Evolutionary conservation across 2,797 vertebrate genomes (phyloP), one percentile per base, ranked within the genome.

Genomic region (Carapus acus): DNA sequence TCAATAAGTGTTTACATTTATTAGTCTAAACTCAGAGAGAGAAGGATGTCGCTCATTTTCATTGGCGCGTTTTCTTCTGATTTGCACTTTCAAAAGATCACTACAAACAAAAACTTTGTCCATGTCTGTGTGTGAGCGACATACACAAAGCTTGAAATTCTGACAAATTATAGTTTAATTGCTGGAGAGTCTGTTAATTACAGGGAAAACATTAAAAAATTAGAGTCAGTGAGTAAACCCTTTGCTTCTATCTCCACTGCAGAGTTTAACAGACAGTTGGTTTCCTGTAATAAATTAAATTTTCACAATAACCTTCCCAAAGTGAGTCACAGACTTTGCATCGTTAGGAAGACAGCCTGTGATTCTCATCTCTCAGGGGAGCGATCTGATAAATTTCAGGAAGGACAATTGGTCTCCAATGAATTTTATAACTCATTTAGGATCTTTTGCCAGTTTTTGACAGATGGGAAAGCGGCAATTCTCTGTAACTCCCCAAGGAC

Each of bases 391-490:
- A 48, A 73, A 76, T 76, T 77, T 64, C 66, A 67, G 58, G 41
- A 74, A 77, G 82, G 74, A 77, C 73, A 72, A 80, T 65, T 62
- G 70, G 78, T 78, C 81, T 85, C 80, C 39, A n/a, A 65, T 79
- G 78, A 82, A 69, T 72, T 79, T 78, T 57, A 63, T 61, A 79
- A 74, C 71, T 65, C 55, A 79, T 86, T 84, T 81, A 68, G 62
- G 51, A 58, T 65, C 49, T 56, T 65, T 71, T 69, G 69, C 65
- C 72, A 73, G 59, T 85, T 84, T 76, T 59, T 76, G 75, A 83
- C 83, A 86, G 85, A 85, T 83, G 77, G 78, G 66, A 58, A 70
- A 69, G 71, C 71, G 69, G 75, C 77, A 76, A 75, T 79, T 63
- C 16, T 61, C 49, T 73, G 74, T 51, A 50, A 54, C 54, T 78